Base-by-base conservation (phyloP, 2,113 vertebrate genomes). In the Condylura cristata region DNA sequence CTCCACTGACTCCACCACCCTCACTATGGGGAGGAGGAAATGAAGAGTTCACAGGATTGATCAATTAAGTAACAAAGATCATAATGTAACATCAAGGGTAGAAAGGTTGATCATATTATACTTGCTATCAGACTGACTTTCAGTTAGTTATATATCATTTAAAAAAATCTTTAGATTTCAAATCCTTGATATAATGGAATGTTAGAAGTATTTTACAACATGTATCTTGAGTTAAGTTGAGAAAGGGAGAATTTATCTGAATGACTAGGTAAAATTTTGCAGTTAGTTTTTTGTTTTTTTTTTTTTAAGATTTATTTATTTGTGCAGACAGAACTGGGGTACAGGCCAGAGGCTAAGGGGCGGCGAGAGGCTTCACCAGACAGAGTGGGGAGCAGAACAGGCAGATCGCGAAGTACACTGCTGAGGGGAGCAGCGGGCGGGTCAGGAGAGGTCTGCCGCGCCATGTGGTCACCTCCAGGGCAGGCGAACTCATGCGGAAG, bases 141-240 rank as follows among this genome's bases (percentile, higher is more conserved):
- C 10, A 41, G 24, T 71, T 48, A 41, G 11, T 51, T 94, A 76
- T 41, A 86, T 51, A 4, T 60, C 26, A 46, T 72, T 14, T 65
- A 76, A 95, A 89, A 60, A 92, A 80, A 65, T n/a, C 30, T 71
- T 91, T 44, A 78, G 14, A 39, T 48, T 86, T 70, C 61, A 65
- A n/a, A 63, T 30, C 28, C 28, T 86, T 81, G n/a, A 22, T 6
- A 80, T 89, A 81, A 10, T 86, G 74, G 24, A 86, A 44, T 91
- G 30, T 68, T 61, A 44, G 60, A 91, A 65, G 12, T 86, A 41
- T 82, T 92, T 95, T 92, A 63, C 30, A 61, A 32, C 22, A 28
- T 30, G 34, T 72, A 32, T 39, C 37, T 65, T 24, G 8, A 44
- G 41, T 87, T 71, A 90, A 81, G 81, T 0, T 76, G 53, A 81